Evolutionary conservation across 2,113 vertebrate species (phyloP), one percentile per base, ranked within the genome.

Genomic region (Oncorhynchus masou): DNA sequence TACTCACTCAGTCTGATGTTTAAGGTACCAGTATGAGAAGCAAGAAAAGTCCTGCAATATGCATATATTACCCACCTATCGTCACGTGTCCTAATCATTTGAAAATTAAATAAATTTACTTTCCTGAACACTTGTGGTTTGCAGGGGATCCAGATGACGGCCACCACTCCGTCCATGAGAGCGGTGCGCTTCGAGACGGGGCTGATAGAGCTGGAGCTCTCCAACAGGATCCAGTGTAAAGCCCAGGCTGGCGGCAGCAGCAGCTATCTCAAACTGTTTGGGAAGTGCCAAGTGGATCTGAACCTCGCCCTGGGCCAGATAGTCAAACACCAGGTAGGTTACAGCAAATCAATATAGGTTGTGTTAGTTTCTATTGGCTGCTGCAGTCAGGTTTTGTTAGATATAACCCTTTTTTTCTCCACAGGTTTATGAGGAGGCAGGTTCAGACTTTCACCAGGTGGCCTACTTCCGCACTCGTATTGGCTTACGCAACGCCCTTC

Each of bases 381-480:
- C 2, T 64, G 22, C 60, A n/a, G 3, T 25, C 20, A 64, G 20
- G 5, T n/a, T 54, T 54, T 15, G 16, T 54, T 15, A 54, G 51
- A 54, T 54, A 45, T 11, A 11, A 11, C 51, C n/a, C 59, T 19
- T 48, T 27, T 51, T n/a, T 29, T 2, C 20, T 9, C 16, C 5
- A 68, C 76, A 99, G 98, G 98, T 99, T 68, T 99, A 99, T 81
- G 97, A 99, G 88, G 98, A 99, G 92, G 98, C 98, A 67, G 96
- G 97, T 66, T 99, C 98, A 60, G 98, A 99, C 90, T 99, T 99
- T 84, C 97, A 98, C 91, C 98, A 99, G 82, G 98, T 99, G 86
- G 98, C 98, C 1, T 99, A 98, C 89, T 99, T 99, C 91, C 95
- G 96, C 82, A 99, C 98, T 45, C 94, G 97, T 73, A 98, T 99